Percentiles rank a stretch among this genome's conserved stretches.
phyloP scores from a whole-genome alignment of 2,113 vertebrate genomes.

The Pyrgilauda ruficollis region DNA sequence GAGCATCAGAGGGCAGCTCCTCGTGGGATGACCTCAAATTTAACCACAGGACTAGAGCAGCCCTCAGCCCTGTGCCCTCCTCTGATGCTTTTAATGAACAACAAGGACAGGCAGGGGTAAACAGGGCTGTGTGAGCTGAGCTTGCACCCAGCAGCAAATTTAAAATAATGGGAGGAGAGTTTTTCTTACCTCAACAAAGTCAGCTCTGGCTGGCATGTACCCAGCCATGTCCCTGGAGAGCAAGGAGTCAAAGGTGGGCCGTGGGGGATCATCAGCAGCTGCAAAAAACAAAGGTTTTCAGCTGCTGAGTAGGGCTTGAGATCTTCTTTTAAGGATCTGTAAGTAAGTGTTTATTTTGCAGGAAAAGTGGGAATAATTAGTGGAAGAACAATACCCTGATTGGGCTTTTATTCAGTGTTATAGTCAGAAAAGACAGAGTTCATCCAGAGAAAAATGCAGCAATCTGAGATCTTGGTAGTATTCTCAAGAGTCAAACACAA shows the following conservation, averaged over 20 bases:
- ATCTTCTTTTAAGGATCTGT: not conserved
- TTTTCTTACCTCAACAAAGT: slow-evolving; percentile 91
- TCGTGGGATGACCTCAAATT: not conserved
- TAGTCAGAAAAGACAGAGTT: not conserved
- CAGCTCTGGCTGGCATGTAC: slow-evolving; percentile 98
- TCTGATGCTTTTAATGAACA: not conserved
- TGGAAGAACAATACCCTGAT: not conserved
- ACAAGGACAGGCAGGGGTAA: not conserved
- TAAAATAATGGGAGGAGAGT: not conserved
- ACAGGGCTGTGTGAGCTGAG: not conserved
- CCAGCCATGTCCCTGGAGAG: slow-evolving; percentile 97
- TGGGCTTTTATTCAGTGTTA: not conserved
- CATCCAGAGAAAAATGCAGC: not conserved
- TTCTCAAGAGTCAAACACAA: not conserved
- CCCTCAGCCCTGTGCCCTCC: not conserved
- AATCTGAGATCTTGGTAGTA: not conserved
- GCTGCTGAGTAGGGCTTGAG: not conserved
- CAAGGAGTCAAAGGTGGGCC: slow-evolving; percentile 92
- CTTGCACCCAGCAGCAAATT: not conserved
- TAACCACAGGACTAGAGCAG: not conserved
- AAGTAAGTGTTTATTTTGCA: not conserved
- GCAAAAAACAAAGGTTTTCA: not conserved
- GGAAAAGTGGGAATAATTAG: slow-evolving; percentile 2
- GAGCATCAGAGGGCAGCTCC: not conserved
- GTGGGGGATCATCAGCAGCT: slow-evolving; percentile 94